A percentile compares a stretch with the other conserved stretches of the same genome.
Conservation (phyloP, 2,113 vertebrate genomes). For the Suricata suricatta region DNA sequence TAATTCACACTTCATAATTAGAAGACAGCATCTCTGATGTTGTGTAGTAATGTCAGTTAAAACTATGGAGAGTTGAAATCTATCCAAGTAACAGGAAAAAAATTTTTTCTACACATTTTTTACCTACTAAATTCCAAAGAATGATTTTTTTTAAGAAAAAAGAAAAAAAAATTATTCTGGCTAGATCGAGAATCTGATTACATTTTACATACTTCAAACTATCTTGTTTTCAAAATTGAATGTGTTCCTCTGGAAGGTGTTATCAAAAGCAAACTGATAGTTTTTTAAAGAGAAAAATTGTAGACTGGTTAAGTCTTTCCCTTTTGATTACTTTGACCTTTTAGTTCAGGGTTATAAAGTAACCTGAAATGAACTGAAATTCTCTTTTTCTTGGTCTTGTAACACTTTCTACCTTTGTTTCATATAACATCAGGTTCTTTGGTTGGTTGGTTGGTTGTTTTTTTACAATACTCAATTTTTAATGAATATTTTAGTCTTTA, state of each 20-base stretch:
- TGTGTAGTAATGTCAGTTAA: neutral
- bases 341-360: neutral
- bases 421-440: neutral
- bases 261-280: neutral
- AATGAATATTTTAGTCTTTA: neutral
- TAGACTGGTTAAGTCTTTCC: neutral
- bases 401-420: neutral
- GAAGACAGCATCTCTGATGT: neutral
- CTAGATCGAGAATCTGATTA: neutral
- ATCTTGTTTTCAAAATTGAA: neutral
- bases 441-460: neutral
- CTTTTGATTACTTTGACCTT: conserved; percentile 9
- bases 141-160: neutral
- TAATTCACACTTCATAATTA: neutral
- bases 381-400: neutral
- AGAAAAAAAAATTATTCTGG: neutral
- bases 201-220: neutral
- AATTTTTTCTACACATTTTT: neutral
- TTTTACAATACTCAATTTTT: neutral
- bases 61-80: neutral
- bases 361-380: neutral
- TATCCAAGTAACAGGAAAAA: neutral
- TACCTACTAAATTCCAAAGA: neutral
- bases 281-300: neutral
- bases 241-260: neutral